phyloP scores from a whole-genome alignment of 2,113 vertebrate genomes.

The Forbesichthys agassizii region DNA sequence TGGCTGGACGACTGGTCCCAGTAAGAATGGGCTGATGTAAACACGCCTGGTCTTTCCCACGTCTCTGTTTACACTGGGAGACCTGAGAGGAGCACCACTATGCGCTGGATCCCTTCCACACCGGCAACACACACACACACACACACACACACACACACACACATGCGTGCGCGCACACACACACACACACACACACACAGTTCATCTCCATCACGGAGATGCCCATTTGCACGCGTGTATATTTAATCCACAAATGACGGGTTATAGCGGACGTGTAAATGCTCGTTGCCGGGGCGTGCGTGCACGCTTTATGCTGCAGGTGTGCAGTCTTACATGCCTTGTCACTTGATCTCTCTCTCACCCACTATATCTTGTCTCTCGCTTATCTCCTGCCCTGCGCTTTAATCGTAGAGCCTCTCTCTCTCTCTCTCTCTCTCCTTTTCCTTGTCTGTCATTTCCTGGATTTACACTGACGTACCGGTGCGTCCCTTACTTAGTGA shows the following conservation, averaged over 20 bases:
- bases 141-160: conserved; percentile 67
- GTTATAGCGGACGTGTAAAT: neutral
- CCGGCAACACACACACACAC: conserved; percentile 24
- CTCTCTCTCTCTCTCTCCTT: neutral
- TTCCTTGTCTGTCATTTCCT: neutral
- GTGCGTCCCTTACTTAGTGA: neutral
- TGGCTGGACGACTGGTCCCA: conserved; percentile 60
- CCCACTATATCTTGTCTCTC: conserved; percentile 18
- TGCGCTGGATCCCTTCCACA: conserved; percentile 62
- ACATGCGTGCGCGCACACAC: conserved; percentile 33
- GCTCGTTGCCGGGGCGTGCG: neutral
- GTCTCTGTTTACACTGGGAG: conserved; percentile 76
- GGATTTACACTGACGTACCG: neutral
- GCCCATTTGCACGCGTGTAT: neutral
- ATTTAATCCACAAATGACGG: neutral
- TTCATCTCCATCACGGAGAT: neutral
- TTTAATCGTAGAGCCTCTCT: neutral
- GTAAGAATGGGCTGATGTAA: conserved; percentile 69
- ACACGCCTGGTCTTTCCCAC: conserved; percentile 72
- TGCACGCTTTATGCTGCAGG: conserved; percentile 3
- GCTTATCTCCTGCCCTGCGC: neutral
- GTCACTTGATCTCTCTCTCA: conserved; percentile 13
- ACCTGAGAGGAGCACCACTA: conserved; percentile 65
- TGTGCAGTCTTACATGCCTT: neutral
- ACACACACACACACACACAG: conserved; percentile 1